Conservation (phyloP, 2,113 vertebrate species). For the Istiophorus platypterus region DNA sequence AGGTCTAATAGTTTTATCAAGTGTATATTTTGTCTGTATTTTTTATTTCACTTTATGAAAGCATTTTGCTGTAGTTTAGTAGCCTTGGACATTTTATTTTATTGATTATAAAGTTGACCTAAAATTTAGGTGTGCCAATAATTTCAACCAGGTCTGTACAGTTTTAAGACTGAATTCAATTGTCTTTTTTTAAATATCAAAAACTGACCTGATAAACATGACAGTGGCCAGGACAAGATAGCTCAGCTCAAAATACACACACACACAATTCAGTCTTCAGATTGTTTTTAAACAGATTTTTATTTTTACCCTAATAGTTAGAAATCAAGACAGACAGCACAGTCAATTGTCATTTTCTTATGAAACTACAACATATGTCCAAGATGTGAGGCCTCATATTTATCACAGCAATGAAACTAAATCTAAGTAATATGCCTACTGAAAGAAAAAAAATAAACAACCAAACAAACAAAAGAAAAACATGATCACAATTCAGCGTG, state of each 20-base stretch:
- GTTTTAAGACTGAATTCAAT: too few species aligned
- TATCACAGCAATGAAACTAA: slow-evolving; percentile 30
- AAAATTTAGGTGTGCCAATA: too few species aligned
- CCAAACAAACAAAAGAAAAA: too few species aligned
- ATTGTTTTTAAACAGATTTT: slow-evolving; percentile 39
- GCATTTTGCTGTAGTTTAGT: too few species aligned
- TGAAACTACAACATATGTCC: slow-evolving; percentile 21
- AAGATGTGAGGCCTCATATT: slow-evolving; percentile 25
- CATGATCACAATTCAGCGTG: slow-evolving; percentile 10
- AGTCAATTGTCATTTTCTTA: neutral
- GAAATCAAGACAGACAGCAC: slow-evolving; percentile 37
- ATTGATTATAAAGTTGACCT: too few species aligned
- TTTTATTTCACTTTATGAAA: too few species aligned
- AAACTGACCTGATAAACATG: too few species aligned
- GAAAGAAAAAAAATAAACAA: neutral
- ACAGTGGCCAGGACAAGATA: neutral
- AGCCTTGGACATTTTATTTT: too few species aligned
- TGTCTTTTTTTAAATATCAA: too few species aligned
- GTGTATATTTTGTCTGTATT: too few species aligned
- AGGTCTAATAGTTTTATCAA: too few species aligned
- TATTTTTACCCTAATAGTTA: slow-evolving; percentile 34
- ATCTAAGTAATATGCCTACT: slow-evolving; percentile 14
- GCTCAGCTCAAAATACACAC: slow-evolving; percentile 24
- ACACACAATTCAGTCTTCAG: neutral
- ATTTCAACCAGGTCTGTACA: too few species aligned